Base-by-base conservation (phyloP, 2,797 vertebrate genomes). In the Denticeps clupeoides region DNA sequence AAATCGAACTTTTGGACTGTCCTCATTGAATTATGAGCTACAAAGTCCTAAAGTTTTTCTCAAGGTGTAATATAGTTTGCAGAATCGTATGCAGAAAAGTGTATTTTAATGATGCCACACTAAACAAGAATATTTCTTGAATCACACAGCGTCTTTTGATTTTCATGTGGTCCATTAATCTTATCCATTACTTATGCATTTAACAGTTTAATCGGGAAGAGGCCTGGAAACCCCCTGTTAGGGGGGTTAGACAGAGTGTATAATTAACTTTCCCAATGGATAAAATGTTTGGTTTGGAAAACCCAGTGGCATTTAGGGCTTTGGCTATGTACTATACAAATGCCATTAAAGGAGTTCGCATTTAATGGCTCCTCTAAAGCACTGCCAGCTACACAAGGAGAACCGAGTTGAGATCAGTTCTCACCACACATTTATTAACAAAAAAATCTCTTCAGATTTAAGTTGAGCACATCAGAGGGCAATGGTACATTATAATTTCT, bases 261-360 rank as follows among this genome's bases (percentile, higher is more conserved):
- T 63, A 55, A 63, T 63, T 56, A 63, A 50, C 41, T 53, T 49
- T 59, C 44, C 51, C 46, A 41, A 19, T 46, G 41, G 37, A 47
- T 41, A 25, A 19, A 25, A 44, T 53, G 56, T 32, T 51, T 60
- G 59, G 42, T 45, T 40, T 43, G 31, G 28, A 43, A 45, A 63
- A 35, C 27, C 42, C 53, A 38, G 37, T 49, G 51, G 45, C 33
- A 58, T 51, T 51, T 55, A 31, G 25, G 26, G 33, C 27, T 44
- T 51, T 31, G 18, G 25, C 41, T 32, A 26, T 24, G 37, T 37
- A 21, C 22, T 24, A 35, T 31, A 28, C 37, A 42, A 21, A 16
- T 22, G 12, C 21, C 31, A 33, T 33, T 45, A 23, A 51, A 47
- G n/a, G 19, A 51, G 45, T 47, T 51, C 42, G 47, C 42, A 60